phyloP scores from a whole-genome alignment of 2,888 invertebrate species.

The Chrysotoxum bicinctum region DNA sequence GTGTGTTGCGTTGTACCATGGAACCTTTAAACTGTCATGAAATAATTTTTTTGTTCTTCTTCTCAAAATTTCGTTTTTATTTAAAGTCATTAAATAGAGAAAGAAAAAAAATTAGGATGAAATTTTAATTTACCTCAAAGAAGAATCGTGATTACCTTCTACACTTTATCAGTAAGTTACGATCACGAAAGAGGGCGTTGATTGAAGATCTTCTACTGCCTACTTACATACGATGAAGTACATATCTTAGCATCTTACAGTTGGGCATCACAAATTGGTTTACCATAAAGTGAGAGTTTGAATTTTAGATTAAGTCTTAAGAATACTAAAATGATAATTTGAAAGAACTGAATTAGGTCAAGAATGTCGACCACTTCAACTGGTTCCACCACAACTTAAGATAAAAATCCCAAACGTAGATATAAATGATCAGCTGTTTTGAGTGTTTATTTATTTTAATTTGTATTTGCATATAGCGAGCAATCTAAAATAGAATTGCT shows the following conservation, averaged over 20 bases:
- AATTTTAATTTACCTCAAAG: slow-evolving; percentile 3
- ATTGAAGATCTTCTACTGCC: not conserved
- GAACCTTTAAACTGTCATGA: slow-evolving; percentile 11
- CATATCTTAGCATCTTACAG: not conserved
- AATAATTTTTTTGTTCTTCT: not conserved
- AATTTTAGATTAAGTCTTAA: slow-evolving; percentile 26
- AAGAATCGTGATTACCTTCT: not conserved
- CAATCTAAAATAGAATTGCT: not conserved
- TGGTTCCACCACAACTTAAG: not conserved
- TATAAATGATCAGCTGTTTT: slow-evolving; percentile 23
- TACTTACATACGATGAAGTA: not conserved
- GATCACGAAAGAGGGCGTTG: slow-evolving; percentile 14
- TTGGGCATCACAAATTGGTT: slow-evolving; percentile 48
- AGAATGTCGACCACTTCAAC: not conserved
- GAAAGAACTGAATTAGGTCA: slow-evolving; percentile 45
- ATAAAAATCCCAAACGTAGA: not conserved
- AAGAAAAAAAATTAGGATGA: not conserved
- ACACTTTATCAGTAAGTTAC: not conserved
- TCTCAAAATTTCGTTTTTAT: slow-evolving; percentile 20
- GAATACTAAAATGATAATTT: slow-evolving; percentile 4
- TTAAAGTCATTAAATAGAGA: not conserved
- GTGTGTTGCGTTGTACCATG: not conserved
- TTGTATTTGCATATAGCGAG: not conserved
- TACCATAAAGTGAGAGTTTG: slow-evolving; percentile 52
- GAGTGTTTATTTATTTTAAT: not conserved